A percentile compares a stretch with the other conserved stretches of the same genome.
Evolutionary conservation across 2,888 invertebrate genomes (phyloP).

Genomic region (Mamestra brassicae): DNA sequence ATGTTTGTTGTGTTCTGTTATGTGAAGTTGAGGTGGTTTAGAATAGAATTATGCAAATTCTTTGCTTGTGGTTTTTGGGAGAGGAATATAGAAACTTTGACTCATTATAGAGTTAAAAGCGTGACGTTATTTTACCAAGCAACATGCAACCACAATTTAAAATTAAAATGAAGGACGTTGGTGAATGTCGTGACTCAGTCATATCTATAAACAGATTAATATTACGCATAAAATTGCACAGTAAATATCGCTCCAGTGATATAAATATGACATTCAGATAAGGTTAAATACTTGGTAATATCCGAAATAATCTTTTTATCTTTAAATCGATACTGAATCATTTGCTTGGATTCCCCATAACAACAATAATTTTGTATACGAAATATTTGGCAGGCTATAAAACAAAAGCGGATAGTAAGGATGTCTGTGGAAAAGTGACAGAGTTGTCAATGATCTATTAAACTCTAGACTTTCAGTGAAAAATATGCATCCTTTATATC

Average conservation of each 20-base stretch:
- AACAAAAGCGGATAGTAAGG: no score
- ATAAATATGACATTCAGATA: constrained; percentile 24
- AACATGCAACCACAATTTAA: neutral
- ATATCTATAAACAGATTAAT: neutral
- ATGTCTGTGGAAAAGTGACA: neutral
- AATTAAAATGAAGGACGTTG: constrained; percentile 2
- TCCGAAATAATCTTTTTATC: constrained; percentile 29
- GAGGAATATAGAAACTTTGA: constrained; percentile 18
- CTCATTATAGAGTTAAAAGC: constrained; percentile 16
- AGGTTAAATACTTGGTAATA: neutral
- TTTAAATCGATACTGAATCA: constrained; percentile 11
- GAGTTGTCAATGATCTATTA: neutral
- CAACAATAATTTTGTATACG: neutral
- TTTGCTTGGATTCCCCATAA: neutral
- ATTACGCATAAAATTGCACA: constrained; percentile 1
- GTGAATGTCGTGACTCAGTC: constrained; percentile 3
- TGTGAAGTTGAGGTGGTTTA: constrained; percentile 46
- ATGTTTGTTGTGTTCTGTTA: constrained; percentile 46
- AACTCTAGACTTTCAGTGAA: neutral
- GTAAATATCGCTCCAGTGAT: neutral
- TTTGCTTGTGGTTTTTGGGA: constrained; percentile 19
- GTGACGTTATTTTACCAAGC: neutral
- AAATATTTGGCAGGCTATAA: neutral
- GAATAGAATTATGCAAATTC: constrained; percentile 55
- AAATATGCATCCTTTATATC: no score